These are phyloP conservation scores for Pseudonaja textilis DNA, from an alignment of 2,113 vertebrate genomes.

Conservation along the genomic window DNA sequence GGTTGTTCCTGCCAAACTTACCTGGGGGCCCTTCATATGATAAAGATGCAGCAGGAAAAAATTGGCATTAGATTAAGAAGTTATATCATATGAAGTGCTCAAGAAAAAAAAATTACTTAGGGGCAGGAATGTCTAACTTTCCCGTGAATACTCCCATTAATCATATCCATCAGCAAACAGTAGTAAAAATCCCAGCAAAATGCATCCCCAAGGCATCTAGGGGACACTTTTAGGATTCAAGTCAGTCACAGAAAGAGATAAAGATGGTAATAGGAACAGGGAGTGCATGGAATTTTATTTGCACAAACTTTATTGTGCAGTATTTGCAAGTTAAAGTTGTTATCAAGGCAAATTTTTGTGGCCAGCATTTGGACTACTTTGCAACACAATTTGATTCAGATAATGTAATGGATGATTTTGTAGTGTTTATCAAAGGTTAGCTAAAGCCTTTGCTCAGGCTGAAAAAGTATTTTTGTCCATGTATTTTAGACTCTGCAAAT, in stretches of 20 bases:
- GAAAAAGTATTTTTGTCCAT: not conserved
- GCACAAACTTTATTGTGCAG: not conserved
- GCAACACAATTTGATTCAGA: not conserved
- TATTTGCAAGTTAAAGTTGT: not conserved
- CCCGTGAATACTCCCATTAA: not conserved
- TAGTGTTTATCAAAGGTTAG: not conserved
- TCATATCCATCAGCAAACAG: not conserved
- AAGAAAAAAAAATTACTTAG: not conserved
- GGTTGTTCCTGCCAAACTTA: not conserved
- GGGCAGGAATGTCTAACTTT: not conserved
- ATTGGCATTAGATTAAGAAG: not conserved
- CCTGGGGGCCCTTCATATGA: not conserved
- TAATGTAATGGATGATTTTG: not conserved
- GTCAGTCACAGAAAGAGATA: not conserved
- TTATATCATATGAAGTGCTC: not conserved
- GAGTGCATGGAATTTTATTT: not conserved
- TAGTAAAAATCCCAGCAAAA: not conserved
- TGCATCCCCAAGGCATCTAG: not conserved
- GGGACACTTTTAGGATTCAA: not conserved
- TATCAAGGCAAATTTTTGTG: not conserved
- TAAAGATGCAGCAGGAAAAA: not conserved
- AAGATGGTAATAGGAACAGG: not conserved
- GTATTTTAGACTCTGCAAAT: not conserved
- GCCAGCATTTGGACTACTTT: not conserved
- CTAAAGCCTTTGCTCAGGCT: not conserved